Evolutionary conservation across 37 sponge, comb jelly and placozoan genomes (phyloP).

Genomic region (Aplysina aerophoba): DNA sequence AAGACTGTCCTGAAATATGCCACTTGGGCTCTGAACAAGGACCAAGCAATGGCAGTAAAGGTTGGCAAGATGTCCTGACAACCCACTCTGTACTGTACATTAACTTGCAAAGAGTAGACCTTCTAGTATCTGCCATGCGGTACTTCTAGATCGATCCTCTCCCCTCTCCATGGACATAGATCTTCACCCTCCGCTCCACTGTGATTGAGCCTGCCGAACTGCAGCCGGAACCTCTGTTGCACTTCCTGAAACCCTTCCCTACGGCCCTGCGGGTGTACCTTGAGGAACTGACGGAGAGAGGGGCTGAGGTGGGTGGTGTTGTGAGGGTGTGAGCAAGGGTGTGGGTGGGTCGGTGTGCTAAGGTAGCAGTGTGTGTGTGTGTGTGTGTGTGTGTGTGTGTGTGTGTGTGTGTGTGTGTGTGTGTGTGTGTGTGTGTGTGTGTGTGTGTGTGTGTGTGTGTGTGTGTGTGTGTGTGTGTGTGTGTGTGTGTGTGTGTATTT

Average conservation of each 20-base stretch:
- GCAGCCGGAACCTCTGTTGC: constrained; percentile 38
- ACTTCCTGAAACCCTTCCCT: constrained; percentile 55
- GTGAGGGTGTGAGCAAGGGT: constrained; percentile 12
- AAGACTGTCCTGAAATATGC: constrained; percentile 81
- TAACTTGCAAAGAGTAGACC: no score
- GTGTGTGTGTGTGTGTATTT: neutral
- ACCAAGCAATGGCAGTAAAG: constrained; percentile 56
- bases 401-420: constrained; percentile 1
- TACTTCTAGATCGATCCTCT: no score
- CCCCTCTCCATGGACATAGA: constrained; percentile 18
- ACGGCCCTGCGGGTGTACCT: constrained; percentile 62
- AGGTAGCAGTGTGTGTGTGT: constrained; percentile 16
- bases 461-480: constrained; percentile 29
- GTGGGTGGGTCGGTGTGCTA: constrained; percentile 1
- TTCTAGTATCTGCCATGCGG: no score
- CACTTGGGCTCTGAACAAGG: constrained; percentile 79
- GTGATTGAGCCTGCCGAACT: neutral
- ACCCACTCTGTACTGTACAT: no score
- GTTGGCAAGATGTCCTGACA: constrained; percentile 5
- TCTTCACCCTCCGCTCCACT: neutral
- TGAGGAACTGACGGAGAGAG: constrained; percentile 82
- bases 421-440: constrained; percentile 32
- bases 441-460: constrained; percentile 31
- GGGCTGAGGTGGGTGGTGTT: neutral
- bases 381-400: constrained; percentile 20